These are phyloP conservation scores for Diorhabda carinulata DNA, from an alignment of 1,140 invertebrate species.

Conservation along the genomic window DNA sequence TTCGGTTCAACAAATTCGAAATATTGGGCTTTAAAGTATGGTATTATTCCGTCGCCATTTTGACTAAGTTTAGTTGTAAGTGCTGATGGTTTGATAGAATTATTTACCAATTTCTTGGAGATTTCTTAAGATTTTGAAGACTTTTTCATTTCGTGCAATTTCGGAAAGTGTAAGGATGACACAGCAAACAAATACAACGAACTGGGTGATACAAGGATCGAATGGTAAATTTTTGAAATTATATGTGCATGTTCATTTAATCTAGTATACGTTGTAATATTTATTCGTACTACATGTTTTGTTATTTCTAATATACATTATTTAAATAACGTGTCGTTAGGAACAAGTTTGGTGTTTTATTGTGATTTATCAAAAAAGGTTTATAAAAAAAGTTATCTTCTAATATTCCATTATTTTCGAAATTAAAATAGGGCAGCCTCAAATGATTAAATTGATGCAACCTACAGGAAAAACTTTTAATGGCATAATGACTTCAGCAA, in stretches of 20 bases:
- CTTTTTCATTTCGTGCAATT: conserved; percentile 7
- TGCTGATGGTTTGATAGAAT: conserved; percentile 25
- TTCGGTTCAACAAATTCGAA: conserved; percentile 24
- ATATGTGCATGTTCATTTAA: neutral
- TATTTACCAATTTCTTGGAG: conserved; percentile 21
- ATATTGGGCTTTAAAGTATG: conserved; percentile 46
- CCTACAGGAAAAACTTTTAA: conserved; percentile 51
- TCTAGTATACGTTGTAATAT: neutral
- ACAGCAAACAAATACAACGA: conserved; percentile 59
- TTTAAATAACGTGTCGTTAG: too few relatives aligned
- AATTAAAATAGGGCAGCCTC: conserved; percentile 55
- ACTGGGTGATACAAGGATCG: conserved; percentile 62
- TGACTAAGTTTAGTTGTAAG: conserved; percentile 34
- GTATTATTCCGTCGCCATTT: conserved; percentile 56
- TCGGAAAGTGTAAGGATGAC: conserved; percentile 48
- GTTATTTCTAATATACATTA: too few relatives aligned
- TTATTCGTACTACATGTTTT: too few relatives aligned
- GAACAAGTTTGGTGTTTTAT: too few relatives aligned
- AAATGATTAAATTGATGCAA: conserved; percentile 63
- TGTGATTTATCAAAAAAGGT: too few relatives aligned
- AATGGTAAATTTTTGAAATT: conserved; percentile 56
- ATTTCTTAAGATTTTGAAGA: conserved; percentile 18
- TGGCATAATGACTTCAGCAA: conserved; percentile 50
- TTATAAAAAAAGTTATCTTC: neutral
- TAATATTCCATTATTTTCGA: conserved; percentile 22